Base-by-base conservation (phyloP, 2,888 invertebrate genomes). In the Lepetodrilus schrolli region DNA sequence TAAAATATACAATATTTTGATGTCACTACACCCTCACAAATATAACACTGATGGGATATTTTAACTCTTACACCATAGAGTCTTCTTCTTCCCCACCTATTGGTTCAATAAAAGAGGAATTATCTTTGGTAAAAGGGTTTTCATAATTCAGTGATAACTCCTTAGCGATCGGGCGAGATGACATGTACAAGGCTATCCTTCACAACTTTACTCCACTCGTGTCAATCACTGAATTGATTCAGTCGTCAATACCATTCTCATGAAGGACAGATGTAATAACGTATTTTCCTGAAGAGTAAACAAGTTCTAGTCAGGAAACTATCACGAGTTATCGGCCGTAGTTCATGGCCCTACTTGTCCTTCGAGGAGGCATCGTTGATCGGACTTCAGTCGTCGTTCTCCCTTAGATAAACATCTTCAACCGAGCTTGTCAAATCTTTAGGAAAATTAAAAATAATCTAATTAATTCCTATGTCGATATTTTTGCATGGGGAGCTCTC, bases 401-500 rank as follows among this genome's bases (percentile, higher is more conserved):
- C 58, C 13, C 71, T 38, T 58, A 50, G 50, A 37, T 58, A 73
- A 73, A 73, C 72, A 73, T 34, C 66, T 66, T 73, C 66, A 66
- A 48, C 58, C 48, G 21, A 47, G 47, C 66, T 66, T 73, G 66
- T 73, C 49, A 73, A 73, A 73, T 73, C 72, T 66, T 66, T 43
- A 48, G 36, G 66, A 49, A 47, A 66, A 47, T 49, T 66, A 49
- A 47, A 65, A 74, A 74, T 71, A 66, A 74, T 70, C 74, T 74
- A 65, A 74, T 74, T 74, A 74, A 74, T 71, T 74, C 74, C 66
- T 70, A 65, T 70, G 66, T 70, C 71, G 74, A 66, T 48, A 66
- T 47, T 70, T 70, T 70, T 49, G 43, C 70, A 58, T 66, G 51
- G 23, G 48, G 66, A 65, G 37, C 72, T 43, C 72, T 72, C 36